These are phyloP conservation scores for Eumacrocentrus americanus DNA, from an alignment of 2,888 invertebrate genomes.

Conservation along the genomic window DNA sequence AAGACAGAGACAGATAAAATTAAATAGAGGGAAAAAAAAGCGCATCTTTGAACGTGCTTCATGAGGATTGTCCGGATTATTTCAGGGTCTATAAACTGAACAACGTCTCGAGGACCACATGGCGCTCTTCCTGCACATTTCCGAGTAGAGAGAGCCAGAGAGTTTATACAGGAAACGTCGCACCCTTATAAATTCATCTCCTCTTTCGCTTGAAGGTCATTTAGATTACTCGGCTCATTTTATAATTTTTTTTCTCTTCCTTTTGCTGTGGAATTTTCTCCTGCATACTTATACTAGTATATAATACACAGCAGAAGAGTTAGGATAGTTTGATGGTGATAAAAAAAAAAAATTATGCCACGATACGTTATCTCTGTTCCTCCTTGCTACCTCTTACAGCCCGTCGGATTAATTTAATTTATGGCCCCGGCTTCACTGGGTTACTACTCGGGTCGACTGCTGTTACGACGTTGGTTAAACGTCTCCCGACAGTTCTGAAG, in stretches of 20 bases:
- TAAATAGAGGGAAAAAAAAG: not conserved
- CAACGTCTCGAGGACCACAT: conserved; percentile 20
- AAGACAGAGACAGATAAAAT: not conserved
- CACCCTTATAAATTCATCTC: conserved; percentile 12
- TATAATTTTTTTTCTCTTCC: no score
- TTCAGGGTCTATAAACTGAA: conserved; percentile 3
- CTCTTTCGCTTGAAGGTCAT: conserved; percentile 1
- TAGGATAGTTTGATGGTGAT: not conserved
- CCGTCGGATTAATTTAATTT: conserved; percentile 24
- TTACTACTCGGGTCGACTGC: not conserved
- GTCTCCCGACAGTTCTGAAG: not conserved
- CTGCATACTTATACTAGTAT: not conserved
- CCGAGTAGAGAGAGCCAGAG: conserved; percentile 3
- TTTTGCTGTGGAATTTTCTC: not conserved
- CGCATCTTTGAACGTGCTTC: not conserved
- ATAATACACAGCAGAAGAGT: not conserved
- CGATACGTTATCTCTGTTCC: not conserved
- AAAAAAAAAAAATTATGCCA: not conserved
- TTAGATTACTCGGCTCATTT: not conserved
- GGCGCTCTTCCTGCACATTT: conserved; percentile 19
- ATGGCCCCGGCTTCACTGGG: conserved; percentile 2
- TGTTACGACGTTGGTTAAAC: not conserved
- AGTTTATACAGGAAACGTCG: conserved; percentile 6
- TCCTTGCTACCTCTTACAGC: not conserved
- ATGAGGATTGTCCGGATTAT: conserved; percentile 5